phyloP scores from a whole-genome alignment of 2,113 vertebrate species.

The Macaca mulatta region DNA sequence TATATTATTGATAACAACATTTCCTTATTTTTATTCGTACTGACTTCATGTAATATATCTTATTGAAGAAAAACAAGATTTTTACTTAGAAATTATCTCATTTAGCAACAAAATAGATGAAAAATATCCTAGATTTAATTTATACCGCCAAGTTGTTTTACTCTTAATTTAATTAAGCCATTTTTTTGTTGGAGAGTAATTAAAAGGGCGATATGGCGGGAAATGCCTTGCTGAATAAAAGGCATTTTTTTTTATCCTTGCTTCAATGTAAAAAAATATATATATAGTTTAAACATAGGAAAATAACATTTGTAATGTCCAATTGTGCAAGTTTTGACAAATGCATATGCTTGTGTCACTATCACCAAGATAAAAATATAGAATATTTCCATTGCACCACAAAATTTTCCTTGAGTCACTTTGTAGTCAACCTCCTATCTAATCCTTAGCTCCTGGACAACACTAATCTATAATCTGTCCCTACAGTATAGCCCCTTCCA shows the following conservation, averaged over 20 bases:
- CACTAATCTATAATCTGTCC: neutral
- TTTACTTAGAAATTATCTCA: conserved; percentile 22
- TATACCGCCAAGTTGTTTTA: neutral
- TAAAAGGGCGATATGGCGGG: neutral
- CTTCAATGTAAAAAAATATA: neutral
- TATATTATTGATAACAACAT: neutral
- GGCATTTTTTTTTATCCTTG: no score
- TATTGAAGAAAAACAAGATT: neutral
- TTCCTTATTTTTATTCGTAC: conserved; percentile 2
- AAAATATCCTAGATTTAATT: conserved; percentile 43
- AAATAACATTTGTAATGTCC: neutral
- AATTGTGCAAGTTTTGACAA: neutral
- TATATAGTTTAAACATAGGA: neutral
- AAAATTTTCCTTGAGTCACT: neutral
- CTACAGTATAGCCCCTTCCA: neutral
- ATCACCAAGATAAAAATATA: neutral
- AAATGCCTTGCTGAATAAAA: neutral
- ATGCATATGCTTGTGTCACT: neutral
- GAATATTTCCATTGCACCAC: neutral
- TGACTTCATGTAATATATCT: conserved; percentile 17
- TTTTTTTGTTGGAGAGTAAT: neutral
- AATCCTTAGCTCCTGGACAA: rapidly evolving
- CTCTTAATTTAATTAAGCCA: conserved; percentile 19
- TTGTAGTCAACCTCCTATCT: neutral
- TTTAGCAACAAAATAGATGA: neutral